Evolutionary conservation across 1,140 invertebrate species (phyloP).

Genomic region (Halesus radiatus): DNA sequence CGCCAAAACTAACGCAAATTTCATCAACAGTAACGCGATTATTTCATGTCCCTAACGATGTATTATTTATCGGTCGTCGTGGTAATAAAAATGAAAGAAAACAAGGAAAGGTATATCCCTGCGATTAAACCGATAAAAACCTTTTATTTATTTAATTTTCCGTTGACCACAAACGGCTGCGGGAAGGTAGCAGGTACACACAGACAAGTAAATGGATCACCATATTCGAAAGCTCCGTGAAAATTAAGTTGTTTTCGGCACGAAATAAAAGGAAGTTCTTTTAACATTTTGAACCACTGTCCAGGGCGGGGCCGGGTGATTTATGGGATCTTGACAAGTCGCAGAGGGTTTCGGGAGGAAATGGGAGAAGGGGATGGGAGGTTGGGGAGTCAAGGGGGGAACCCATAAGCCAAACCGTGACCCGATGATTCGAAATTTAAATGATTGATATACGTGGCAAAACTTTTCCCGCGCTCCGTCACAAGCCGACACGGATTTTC

Average conservation of each 20-base stretch:
- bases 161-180: too few species aligned
- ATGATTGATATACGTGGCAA: constrained; percentile 37
- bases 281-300: constrained; percentile 24
- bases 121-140: too few species aligned
- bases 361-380: neutral
- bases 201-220: neutral
- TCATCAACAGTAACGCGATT: too few species aligned
- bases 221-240: neutral
- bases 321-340: constrained; percentile 36
- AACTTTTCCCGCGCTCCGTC: constrained; percentile 29
- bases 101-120: too few species aligned
- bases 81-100: too few species aligned
- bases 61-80: too few species aligned
- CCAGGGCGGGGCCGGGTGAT: constrained; percentile 22
- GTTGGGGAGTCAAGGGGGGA: neutral
- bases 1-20: too few species aligned
- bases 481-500: constrained; percentile 26
- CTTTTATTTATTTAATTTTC: too few species aligned
- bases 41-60: too few species aligned
- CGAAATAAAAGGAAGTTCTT: constrained; percentile 19
- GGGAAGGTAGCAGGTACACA: too few species aligned
- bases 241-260: constrained; percentile 12
- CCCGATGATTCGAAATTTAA: constrained; percentile 42
- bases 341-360: constrained; percentile 9
- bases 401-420: constrained; percentile 34